Evolutionary conservation across 2,797 vertebrate genomes (phyloP).

Genomic region (Coendou prehensilis): DNA sequence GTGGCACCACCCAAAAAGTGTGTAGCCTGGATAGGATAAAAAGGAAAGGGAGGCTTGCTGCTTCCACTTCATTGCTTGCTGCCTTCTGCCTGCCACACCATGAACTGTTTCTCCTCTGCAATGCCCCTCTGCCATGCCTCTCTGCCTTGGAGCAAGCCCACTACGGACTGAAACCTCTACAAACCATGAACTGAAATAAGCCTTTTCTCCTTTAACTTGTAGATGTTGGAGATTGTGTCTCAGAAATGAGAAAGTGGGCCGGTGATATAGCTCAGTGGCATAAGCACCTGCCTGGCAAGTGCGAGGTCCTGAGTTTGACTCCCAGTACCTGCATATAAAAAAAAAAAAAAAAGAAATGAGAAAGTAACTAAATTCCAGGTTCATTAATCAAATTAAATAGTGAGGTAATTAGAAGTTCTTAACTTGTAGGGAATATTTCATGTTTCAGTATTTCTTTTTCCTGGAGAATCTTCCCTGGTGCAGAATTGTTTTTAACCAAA

Average conservation of each 20-base stretch:
- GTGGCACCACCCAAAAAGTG: no score
- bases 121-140: no score
- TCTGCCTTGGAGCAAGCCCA: no score
- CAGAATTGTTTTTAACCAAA: neutral
- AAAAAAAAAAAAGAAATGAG: no score
- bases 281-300: no score
- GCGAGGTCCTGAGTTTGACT: no score
- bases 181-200: no score
- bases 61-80: neutral
- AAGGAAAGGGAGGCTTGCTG: neutral
- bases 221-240: neutral
- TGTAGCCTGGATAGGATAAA: neutral
- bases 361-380: conserved; percentile 11
- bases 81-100: no score
- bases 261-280: no score
- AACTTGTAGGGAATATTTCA: neutral
- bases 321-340: no score
- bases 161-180: no score
- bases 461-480: neutral
- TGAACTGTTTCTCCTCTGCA: neutral
- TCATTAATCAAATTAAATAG: conserved; percentile 1
- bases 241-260: neutral
- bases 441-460: neutral
- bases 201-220: no score
- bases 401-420: neutral